Evolutionary conservation across 2,888 invertebrate species (phyloP).

Genomic region (Drosophila testacea): DNA sequence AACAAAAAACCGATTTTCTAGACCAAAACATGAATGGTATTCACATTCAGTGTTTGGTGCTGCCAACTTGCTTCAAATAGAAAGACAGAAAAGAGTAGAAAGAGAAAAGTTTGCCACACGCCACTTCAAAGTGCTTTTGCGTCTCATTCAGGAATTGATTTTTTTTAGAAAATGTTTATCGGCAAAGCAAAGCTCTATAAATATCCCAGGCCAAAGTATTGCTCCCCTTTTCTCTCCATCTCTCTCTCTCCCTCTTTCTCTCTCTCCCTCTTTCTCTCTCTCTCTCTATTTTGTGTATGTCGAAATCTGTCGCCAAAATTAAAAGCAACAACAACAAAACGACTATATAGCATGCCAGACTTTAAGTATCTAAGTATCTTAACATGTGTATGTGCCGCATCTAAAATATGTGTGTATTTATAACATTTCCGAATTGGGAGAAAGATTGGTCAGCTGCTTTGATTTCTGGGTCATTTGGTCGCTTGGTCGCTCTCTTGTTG

Average conservation of each 20-base stretch:
- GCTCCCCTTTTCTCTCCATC: background rate
- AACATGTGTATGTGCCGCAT: constrained; percentile 45
- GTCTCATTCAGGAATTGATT: constrained; percentile 47
- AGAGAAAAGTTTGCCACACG: constrained; percentile 4
- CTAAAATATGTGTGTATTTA: constrained; percentile 37
- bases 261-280: background rate
- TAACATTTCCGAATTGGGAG: constrained; percentile 21
- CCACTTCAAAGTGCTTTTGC: constrained; percentile 36
- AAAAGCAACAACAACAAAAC: constrained; percentile 14
- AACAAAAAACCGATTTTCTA: constrained; percentile 22
- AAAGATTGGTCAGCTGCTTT: constrained; percentile 44
- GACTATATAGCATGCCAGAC: constrained; percentile 18
- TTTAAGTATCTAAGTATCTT: constrained; percentile 45
- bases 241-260: background rate
- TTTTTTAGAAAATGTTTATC: constrained; percentile 40
- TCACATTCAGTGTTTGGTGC: constrained; percentile 4
- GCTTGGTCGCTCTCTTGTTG: constrained; percentile 24
- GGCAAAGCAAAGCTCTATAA: constrained; percentile 47
- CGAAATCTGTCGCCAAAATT: constrained; percentile 69
- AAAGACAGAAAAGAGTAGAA: background rate
- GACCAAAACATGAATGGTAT: constrained; percentile 36
- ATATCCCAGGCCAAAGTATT: constrained; percentile 32
- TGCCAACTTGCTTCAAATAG: constrained; percentile 32
- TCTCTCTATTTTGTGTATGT: constrained; percentile 1
- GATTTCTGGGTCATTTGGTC: constrained; percentile 55